A percentile compares a stretch with the other conserved stretches of the same genome.
phyloP scores from a whole-genome alignment of 2,888 invertebrate genomes.

The Megalurothrips usitatus region DNA sequence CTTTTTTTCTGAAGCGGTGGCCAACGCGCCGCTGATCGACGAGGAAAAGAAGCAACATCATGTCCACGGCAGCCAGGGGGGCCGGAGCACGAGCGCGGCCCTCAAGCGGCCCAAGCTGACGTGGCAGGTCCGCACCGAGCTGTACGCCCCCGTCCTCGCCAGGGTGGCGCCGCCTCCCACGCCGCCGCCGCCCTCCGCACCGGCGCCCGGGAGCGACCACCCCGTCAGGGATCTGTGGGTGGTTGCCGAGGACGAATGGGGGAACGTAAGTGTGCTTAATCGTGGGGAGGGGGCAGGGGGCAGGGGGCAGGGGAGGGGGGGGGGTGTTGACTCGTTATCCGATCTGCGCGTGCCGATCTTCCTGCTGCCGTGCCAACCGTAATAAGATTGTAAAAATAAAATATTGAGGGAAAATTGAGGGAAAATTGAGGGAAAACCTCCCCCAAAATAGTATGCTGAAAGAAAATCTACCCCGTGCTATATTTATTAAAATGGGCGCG shows the following conservation, averaged over 20 bases:
- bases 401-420: too few species aligned
- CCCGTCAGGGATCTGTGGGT: constrained; percentile 52
- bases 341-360: too few species aligned
- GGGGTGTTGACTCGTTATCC: too few species aligned
- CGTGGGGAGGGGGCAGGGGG: too few species aligned
- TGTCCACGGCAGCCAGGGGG: neutral
- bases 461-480: too few species aligned
- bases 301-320: too few species aligned
- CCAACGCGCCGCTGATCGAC: neutral
- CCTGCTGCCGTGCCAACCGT: too few species aligned
- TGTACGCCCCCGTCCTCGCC: constrained; percentile 52
- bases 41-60: neutral
- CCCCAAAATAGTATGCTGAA: too few species aligned
- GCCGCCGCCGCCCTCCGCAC: constrained; percentile 49
- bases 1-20: neutral
- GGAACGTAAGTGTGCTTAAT: constrained; percentile 54
- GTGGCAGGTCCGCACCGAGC: constrained; percentile 57
- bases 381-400: too few species aligned
- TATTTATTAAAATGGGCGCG: too few species aligned
- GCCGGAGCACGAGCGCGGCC: neutral
- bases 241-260: constrained; percentile 57
- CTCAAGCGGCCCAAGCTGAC: constrained; percentile 41
- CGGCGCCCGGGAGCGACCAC: constrained; percentile 48
- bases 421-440: too few species aligned
- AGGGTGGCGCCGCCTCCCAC: constrained; percentile 48